Base-by-base conservation (phyloP, 2,113 vertebrate species). In the Syngnathus floridae region DNA sequence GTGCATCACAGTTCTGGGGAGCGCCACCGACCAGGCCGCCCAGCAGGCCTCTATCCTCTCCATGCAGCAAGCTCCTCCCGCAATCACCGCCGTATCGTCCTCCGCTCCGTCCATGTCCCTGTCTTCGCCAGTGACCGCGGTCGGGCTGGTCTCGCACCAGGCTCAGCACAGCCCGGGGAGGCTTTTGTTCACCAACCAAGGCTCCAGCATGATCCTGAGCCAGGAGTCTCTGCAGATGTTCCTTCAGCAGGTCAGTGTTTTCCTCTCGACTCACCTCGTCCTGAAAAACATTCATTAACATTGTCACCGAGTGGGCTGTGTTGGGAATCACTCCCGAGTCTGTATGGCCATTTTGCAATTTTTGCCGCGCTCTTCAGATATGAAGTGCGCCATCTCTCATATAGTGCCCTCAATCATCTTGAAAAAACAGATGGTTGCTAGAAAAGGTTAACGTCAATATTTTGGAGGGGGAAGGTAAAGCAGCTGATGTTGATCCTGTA, bases 171-270 rank as follows among this genome's bases (percentile, higher is more conserved):
- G 93, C 77, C 94, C 95, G 0, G 95, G 96, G 65, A 93, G 95
- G 83, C 91, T 98, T 63, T 82, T 95, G 72, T 87, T 96, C 79
- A 91, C 93, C n/a, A 93, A 92, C 70, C 86, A 91, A 9, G 70
- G 92, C 2, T 41, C 93, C 7, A 88, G 93, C 21, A 88, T 94
- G 67, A 90, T 95, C 82, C 81, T 97, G 71, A 94, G 89, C 87
- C 95, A 94, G 80, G 95, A 98, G 66, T 91, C 94, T 71, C 89
- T 96, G 71, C 94, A 95, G 80, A 94, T 98, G 94, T 95, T 98
- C 86, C 90, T 98, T 48, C 95, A 97, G 70, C 95, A 98, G 95
- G 95, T 93, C 88, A 89, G 88, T 84, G 51, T 37, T 64, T 31
- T 19, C 17, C 22, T 41, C 9, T 49, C 66, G 38, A 54, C 60